These are phyloP conservation scores for Pseudotriccus pelzelni DNA, from an alignment of 2,797 vertebrate genomes.

Conservation along the genomic window DNA sequence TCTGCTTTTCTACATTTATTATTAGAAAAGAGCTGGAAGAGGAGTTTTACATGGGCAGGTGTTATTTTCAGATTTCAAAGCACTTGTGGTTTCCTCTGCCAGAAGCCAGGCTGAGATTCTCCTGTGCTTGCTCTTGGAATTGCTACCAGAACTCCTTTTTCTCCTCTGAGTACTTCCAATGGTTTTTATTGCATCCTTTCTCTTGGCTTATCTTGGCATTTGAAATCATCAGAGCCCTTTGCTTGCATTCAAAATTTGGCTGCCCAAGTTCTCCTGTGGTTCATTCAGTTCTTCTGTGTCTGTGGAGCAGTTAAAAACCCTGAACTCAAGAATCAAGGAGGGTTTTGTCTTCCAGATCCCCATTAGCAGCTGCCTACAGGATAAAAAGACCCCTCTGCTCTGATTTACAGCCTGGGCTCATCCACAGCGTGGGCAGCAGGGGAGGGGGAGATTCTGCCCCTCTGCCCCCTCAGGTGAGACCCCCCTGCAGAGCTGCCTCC, in stretches of 20 bases:
- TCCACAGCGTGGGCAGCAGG: not conserved
- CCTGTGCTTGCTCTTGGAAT: not conserved
- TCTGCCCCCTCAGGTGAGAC: not conserved
- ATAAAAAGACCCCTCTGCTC: not conserved
- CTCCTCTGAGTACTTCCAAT: not conserved
- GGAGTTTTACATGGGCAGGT: not conserved
- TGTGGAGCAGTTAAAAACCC: not conserved
- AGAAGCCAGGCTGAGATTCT: not conserved
- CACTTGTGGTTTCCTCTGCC: not conserved
- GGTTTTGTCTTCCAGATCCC: not conserved
- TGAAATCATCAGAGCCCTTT: not conserved
- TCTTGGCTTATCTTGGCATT: not conserved
- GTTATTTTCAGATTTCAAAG: not conserved
- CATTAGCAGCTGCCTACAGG: not conserved
- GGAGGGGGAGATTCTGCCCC: not conserved
- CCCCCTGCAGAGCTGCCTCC: not conserved
- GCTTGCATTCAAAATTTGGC: not conserved
- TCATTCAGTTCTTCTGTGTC: not conserved
- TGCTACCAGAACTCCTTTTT: not conserved
- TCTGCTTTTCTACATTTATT: not conserved
- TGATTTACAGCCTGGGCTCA: not conserved
- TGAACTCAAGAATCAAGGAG: accelerated
- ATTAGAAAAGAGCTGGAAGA: not conserved
- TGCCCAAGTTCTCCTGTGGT: not conserved
- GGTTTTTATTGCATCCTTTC: not conserved